Percentiles rank a stretch among this genome's conserved stretches.
These are phyloP conservation scores for Melanotaenia trifasciata DNA, from an alignment of 2,797 vertebrate genomes.

Conservation along the genomic window DNA sequence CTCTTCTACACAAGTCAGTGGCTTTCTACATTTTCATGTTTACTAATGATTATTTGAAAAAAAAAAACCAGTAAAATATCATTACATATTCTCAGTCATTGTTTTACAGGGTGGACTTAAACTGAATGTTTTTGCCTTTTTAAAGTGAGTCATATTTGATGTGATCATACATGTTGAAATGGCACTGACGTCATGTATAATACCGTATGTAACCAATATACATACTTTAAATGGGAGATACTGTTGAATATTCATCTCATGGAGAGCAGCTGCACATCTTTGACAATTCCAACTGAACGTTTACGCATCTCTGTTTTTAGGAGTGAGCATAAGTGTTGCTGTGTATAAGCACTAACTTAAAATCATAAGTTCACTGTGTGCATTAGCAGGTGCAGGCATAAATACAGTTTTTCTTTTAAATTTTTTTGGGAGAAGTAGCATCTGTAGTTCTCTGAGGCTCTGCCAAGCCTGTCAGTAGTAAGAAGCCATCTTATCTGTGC, in stretches of 20 bases:
- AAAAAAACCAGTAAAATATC: not conserved
- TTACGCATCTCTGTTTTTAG: constrained; percentile 9
- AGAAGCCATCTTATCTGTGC: not conserved
- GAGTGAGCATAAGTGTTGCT: not conserved
- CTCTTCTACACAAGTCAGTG: constrained; percentile 6
- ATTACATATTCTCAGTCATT: not conserved
- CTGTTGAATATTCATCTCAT: constrained; percentile 20
- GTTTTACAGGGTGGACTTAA: not conserved
- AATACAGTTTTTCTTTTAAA: not conserved
- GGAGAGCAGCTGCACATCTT: constrained; percentile 25
- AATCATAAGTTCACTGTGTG: not conserved
- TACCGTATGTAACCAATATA: constrained; percentile 25
- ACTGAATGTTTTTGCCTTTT: not conserved
- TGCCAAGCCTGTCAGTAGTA: not conserved
- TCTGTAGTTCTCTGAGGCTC: not conserved
- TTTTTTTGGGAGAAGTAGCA: not conserved
- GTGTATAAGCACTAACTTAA: constrained; percentile 4
- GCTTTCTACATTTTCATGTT: not conserved
- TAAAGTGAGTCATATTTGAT: constrained; percentile 10
- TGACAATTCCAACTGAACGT: constrained; percentile 18
- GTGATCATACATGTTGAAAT: not conserved
- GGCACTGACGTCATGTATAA: constrained; percentile 10
- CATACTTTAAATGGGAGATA: constrained; percentile 13
- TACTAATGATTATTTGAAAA: not conserved
- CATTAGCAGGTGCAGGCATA: constrained; percentile 2